Conservation (phyloP, 2,797 vertebrate species). For the Chiloscyllium punctatum region DNA sequence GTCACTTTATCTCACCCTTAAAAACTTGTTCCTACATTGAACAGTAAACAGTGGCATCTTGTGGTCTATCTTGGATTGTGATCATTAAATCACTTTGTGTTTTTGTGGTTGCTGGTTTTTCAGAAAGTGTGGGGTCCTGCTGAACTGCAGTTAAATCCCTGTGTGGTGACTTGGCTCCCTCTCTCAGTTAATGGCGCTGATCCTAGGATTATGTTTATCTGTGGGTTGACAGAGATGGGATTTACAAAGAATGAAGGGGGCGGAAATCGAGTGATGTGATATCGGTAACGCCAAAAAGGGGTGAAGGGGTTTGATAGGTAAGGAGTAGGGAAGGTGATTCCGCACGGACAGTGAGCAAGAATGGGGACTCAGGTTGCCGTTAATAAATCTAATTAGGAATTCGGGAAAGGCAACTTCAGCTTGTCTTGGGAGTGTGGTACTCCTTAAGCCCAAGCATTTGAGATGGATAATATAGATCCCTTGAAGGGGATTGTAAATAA, state of each 20-base stretch:
- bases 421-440: neutral
- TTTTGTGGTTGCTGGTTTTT: neutral
- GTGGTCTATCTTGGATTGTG: constrained; percentile 25
- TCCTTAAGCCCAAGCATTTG: neutral
- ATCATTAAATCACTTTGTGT: neutral
- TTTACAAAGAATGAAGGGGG: neutral
- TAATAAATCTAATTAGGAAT: neutral
- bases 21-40: neutral
- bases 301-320: neutral
- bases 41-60: constrained; percentile 29
- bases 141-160: neutral
- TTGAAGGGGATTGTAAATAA: neutral
- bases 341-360: neutral
- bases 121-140: neutral
- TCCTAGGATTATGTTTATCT: neutral
- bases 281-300: neutral
- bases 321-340: neutral
- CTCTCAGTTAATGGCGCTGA: no score
- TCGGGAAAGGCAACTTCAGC: neutral
- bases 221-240: neutral
- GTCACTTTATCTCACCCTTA: neutral
- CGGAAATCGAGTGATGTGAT: neutral
- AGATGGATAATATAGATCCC: neutral
- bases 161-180: neutral
- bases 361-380: neutral